Evolutionary conservation across 2,113 vertebrate genomes (phyloP).

Genomic region (Cricetomys ansorgei): DNA sequence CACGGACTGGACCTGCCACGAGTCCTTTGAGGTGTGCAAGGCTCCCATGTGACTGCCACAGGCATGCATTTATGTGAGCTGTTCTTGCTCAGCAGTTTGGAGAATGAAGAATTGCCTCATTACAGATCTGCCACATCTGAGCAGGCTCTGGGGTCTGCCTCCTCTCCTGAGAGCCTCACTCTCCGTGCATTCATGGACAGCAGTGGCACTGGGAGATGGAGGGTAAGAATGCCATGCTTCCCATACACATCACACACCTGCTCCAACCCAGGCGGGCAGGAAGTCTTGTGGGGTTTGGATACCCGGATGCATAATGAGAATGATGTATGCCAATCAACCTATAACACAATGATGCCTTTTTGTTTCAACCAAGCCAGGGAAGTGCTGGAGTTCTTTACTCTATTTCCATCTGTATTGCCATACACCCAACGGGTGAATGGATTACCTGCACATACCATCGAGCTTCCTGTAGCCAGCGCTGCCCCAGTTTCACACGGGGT

Average conservation of each 20-base stretch:
- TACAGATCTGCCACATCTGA: slow-evolving; percentile 85
- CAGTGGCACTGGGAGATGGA: slow-evolving; percentile 71
- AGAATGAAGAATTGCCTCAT: slow-evolving; percentile 88
- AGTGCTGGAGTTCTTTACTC: accelerated
- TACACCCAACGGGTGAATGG: accelerated
- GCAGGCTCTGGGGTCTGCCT: slow-evolving; percentile 79
- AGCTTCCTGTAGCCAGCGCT: background rate
- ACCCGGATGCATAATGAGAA: slow-evolving; percentile 14
- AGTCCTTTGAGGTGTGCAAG: background rate
- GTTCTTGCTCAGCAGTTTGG: slow-evolving; percentile 85
- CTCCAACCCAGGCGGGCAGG: background rate
- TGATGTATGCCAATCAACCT: background rate
- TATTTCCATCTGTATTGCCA: background rate
- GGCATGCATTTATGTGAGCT: slow-evolving; percentile 82
- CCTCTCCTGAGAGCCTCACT: slow-evolving; percentile 80
- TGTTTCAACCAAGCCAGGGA: background rate
- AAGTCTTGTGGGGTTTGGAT: background rate
- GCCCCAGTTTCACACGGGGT: background rate
- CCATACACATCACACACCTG: slow-evolving; percentile 70
- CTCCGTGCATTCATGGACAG: slow-evolving; percentile 64
- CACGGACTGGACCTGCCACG: background rate
- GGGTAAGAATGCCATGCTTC: slow-evolving; percentile 77
- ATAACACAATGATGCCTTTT: background rate
- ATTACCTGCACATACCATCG: no score
- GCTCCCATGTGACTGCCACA: slow-evolving; percentile 14